Percentiles rank a stretch among this genome's conserved stretches.
phyloP scores from a whole-genome alignment of 2,113 vertebrate genomes.

The Mohoua ochrocephala region DNA sequence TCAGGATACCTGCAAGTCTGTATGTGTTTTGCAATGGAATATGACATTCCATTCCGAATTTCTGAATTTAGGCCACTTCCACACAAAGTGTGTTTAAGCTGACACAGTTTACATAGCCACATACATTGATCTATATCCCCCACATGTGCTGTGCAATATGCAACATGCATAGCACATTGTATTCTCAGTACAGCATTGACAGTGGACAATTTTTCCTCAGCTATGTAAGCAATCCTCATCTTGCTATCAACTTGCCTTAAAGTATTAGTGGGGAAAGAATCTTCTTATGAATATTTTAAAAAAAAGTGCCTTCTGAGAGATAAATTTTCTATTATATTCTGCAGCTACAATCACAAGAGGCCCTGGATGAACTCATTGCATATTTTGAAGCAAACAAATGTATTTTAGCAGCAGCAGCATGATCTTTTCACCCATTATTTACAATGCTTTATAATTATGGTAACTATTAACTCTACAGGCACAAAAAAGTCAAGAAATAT shows the following conservation, averaged over 20 bases:
- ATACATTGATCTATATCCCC: background rate
- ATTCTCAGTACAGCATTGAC: background rate
- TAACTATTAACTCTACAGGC: background rate
- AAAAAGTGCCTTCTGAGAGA: background rate
- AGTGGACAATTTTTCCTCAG: background rate
- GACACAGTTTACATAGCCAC: background rate
- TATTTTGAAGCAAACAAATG: background rate
- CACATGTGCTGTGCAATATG: background rate
- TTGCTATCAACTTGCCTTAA: background rate
- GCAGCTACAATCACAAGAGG: background rate
- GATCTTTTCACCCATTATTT: background rate
- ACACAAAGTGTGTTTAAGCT: background rate
- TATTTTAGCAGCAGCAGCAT: background rate
- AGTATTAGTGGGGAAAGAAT: background rate
- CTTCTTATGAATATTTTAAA: background rate
- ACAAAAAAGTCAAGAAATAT: background rate
- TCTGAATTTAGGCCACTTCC: background rate
- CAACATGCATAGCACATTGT: background rate
- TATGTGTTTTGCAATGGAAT: background rate
- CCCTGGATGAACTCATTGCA: background rate
- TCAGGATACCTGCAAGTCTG: background rate
- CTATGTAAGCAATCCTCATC: background rate
- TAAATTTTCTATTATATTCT: background rate
- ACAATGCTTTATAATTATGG: background rate
- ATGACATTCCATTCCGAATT: background rate